Conservation (phyloP, 2,113 vertebrate species). For the Panurus biarmicus region DNA sequence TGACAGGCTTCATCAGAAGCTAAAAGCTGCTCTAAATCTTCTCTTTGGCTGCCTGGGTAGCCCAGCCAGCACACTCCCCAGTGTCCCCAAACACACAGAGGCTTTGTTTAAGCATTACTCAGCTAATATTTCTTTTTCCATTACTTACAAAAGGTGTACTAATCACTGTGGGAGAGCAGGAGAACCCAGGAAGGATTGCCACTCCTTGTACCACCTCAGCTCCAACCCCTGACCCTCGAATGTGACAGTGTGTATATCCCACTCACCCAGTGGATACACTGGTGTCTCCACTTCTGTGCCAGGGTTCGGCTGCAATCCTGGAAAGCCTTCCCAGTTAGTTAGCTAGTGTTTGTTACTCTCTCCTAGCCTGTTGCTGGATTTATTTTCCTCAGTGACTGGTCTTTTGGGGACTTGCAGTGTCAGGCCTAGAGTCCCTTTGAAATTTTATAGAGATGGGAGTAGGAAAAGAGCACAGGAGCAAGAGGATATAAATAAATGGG, state of each 20-base stretch:
- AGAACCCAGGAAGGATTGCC: neutral
- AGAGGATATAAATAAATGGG: neutral
- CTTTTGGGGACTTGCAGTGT: neutral
- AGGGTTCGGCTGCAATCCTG: accelerated
- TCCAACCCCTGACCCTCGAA: neutral
- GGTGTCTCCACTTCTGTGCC: accelerated
- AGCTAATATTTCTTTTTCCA: neutral
- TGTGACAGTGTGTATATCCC: accelerated
- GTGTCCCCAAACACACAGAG: neutral
- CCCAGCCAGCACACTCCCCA: neutral
- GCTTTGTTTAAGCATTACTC: neutral
- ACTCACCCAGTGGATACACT: accelerated
- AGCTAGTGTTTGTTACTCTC: neutral
- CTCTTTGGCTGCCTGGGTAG: neutral
- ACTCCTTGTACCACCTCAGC: accelerated
- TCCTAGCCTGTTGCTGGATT: neutral
- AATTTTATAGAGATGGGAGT: neutral
- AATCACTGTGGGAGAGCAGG: neutral
- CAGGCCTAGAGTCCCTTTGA: neutral
- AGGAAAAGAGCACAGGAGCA: neutral
- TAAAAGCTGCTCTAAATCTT: neutral
- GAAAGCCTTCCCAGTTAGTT: neutral
- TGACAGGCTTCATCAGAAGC: neutral
- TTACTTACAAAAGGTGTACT: neutral
- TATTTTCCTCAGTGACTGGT: neutral